phyloP scores from a whole-genome alignment of 2,797 vertebrate genomes.

The Sebastes aleutianus region DNA sequence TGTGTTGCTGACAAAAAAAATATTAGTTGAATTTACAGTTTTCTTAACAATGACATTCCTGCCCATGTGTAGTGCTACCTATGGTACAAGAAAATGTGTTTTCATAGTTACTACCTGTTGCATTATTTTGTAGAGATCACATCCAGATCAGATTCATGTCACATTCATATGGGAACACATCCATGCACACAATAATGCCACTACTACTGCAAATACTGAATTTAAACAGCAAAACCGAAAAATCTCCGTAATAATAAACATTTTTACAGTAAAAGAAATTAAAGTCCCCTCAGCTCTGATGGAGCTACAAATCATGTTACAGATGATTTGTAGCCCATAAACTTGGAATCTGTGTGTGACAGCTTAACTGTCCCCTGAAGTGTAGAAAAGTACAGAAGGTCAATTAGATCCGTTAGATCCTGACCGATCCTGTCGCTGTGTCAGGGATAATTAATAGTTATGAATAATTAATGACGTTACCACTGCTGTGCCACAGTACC shows the following conservation, averaged over 20 bases:
- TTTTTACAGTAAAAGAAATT: neutral
- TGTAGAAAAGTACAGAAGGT: neutral
- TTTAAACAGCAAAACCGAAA: neutral
- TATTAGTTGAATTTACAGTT: neutral
- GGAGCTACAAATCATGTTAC: neutral
- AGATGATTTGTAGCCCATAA: neutral
- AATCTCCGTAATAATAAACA: neutral
- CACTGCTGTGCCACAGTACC: neutral
- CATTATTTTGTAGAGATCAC: neutral
- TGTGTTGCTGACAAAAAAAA: neutral
- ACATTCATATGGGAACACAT: neutral
- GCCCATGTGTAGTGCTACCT: rapidly evolving
- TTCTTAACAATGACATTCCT: neutral
- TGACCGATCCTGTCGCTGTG: neutral
- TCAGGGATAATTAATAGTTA: conserved; percentile 21
- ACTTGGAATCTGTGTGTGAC: neutral
- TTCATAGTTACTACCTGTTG: neutral
- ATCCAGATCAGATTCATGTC: neutral
- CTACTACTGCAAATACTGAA: neutral
- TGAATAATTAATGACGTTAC: conserved; percentile 2
- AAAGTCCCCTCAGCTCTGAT: neutral
- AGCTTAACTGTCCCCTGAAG: neutral
- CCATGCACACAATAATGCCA: neutral
- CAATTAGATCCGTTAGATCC: neutral
- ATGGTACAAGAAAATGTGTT: neutral